Base-by-base conservation (phyloP, 2,888 invertebrate species). In the Hyposoter dolosus region DNA sequence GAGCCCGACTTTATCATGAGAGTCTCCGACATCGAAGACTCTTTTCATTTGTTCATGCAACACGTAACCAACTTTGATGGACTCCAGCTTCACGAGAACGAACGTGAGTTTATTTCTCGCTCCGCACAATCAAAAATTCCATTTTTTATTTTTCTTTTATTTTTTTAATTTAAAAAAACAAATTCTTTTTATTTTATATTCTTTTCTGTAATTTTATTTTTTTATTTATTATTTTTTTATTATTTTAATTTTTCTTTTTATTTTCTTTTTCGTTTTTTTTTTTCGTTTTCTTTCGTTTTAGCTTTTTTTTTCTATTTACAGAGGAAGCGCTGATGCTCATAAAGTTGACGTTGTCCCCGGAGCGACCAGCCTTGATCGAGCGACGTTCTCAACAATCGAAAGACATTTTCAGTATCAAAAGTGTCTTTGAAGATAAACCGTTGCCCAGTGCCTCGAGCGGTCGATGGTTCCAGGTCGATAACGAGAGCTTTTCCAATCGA, bases 1-100 rank as follows among this genome's bases (percentile, higher is more conserved):
- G 92, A 94, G 87, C 90, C 92, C 6, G 91, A 92, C 76, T 92
- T 92, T 84, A 90, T 92, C 12, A 90, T 90, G 63, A 90, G 91
- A 75, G 84, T 89, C n/a, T 88, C 90, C 1, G 91, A 92, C 35
- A 91, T 92, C 32, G 92, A 92, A 80, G 91, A 92, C 71, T 89
- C 90, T 15, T 92, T 93, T 83, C 90, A 92, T 76, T 87, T 91
- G 60, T 93, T 94, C 50, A 88, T 93, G 74, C 88, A 90, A 50
- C 90, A 91, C 75, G 84, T 93, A 3, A 78, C 56, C 15, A 85
- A 85, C 3, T 89, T 91, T 32, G 87, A 91, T 10, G 91, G 91
- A 75, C 85, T 93, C 4, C 80, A 81, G 45, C 86, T 93, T 10
- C 89, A 90, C 43, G 90, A 91, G 63, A 92, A 91, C 74, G 93